Conservation (phyloP, 2,888 invertebrate genomes). For the Rhagium mordax region DNA sequence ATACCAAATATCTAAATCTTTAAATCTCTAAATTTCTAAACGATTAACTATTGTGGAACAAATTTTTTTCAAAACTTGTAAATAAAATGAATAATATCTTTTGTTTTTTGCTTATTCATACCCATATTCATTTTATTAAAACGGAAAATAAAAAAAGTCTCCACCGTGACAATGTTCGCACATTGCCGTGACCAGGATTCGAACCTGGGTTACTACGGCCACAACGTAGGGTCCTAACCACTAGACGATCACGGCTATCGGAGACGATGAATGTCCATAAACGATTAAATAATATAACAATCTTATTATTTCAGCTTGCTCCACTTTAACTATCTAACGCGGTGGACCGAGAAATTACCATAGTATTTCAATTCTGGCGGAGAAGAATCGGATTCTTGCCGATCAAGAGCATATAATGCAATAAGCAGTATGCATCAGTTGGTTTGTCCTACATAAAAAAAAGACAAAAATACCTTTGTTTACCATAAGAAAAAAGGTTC, state of each 20-base stretch:
- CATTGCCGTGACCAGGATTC: constrained; percentile 74
- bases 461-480: too few relatives aligned
- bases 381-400: background rate
- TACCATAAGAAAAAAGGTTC: too few relatives aligned
- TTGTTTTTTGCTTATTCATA: too few relatives aligned
- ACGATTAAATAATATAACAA: background rate
- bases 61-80: too few relatives aligned
- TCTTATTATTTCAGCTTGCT: background rate
- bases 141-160: too few relatives aligned
- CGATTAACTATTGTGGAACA: too few relatives aligned
- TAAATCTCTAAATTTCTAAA: too few relatives aligned
- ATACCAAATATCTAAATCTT: too few relatives aligned
- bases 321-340: background rate
- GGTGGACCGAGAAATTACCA: background rate
- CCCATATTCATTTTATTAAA: too few relatives aligned
- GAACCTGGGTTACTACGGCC: constrained; percentile 77
- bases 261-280: constrained; percentile 37
- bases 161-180: constrained; percentile 59
- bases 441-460: too few relatives aligned
- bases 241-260: constrained; percentile 67
- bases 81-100: too few relatives aligned
- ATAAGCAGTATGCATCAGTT: background rate
- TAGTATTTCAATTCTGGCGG: background rate
- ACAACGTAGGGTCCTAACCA: constrained; percentile 74
- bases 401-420: background rate